phyloP scores from a whole-genome alignment of 1,140 invertebrate genomes.

The Hylyphantes graminicola region DNA sequence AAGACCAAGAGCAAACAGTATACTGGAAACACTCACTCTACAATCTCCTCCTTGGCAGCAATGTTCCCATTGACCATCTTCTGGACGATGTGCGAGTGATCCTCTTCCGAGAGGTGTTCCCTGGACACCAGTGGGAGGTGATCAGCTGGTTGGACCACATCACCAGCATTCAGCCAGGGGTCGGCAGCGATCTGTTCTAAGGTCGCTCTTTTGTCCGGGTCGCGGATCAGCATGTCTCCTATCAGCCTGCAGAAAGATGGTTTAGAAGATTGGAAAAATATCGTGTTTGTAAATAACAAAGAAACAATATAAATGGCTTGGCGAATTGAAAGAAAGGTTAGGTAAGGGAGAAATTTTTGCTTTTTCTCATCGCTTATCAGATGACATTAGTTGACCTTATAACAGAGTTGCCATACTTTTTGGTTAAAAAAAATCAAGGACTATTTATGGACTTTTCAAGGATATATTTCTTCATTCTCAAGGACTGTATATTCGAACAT shows the following conservation, averaged over 20 bases:
- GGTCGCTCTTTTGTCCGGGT: constrained; percentile 89
- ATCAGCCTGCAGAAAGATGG: constrained; percentile 77
- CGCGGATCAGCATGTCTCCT: constrained; percentile 88
- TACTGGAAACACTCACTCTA: constrained; percentile 80
- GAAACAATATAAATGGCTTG: too few relatives aligned
- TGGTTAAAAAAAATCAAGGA: too few relatives aligned
- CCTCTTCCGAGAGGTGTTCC: constrained; percentile 89
- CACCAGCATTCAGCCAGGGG: constrained; percentile 76
- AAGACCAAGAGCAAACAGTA: too few relatives aligned
- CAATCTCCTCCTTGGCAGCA: constrained; percentile 91
- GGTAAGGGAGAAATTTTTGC: too few relatives aligned
- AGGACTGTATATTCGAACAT: too few relatives aligned
- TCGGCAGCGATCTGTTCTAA: constrained; percentile 90
- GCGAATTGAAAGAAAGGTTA: too few relatives aligned
- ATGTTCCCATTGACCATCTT: constrained; percentile 97
- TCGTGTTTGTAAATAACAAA: too few relatives aligned
- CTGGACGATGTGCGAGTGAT: constrained; percentile 90
- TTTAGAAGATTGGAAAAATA: background rate
- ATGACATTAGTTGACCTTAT: too few relatives aligned
- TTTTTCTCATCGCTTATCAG: too few relatives aligned
- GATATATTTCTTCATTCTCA: too few relatives aligned
- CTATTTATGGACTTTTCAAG: too few relatives aligned
- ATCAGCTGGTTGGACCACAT: constrained; percentile 70
- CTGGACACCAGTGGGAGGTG: constrained; percentile 82
- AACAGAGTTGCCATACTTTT: too few relatives aligned